These are phyloP conservation scores for Isaurus tuberculatus DNA, from an alignment of 92 coral and sea anemone genomes.

Conservation along the genomic window DNA sequence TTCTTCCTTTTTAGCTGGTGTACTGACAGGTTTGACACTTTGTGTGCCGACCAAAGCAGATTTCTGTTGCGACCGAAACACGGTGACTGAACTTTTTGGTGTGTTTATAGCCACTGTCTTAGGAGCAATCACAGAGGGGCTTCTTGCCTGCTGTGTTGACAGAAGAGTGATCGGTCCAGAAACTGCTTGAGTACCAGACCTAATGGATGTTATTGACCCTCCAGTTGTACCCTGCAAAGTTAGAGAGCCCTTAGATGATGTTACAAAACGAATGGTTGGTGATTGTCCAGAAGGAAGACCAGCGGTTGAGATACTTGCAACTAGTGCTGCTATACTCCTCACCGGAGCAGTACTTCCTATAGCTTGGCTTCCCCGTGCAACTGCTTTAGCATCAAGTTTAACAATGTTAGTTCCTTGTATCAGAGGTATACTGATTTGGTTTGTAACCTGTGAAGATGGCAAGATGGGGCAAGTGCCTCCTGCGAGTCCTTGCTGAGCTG, in stretches of 20 bases:
- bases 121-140: constrained; percentile 57
- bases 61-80: constrained; percentile 66
- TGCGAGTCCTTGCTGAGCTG: constrained; percentile 32
- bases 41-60: constrained; percentile 18
- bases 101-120: constrained; percentile 78
- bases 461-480: constrained; percentile 57
- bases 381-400: constrained; percentile 53
- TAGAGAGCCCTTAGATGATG: constrained; percentile 76
- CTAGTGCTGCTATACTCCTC: constrained; percentile 84
- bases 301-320: constrained; percentile 80
- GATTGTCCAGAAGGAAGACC: constrained; percentile 74
- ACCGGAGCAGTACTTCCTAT: constrained; percentile 69
- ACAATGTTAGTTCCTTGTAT: constrained; percentile 69
- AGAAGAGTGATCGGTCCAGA: constrained; percentile 53
- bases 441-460: constrained; percentile 56
- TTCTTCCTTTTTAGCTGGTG: constrained; percentile 63
- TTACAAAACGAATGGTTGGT: constrained; percentile 79
- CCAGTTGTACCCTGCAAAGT: constrained; percentile 76
- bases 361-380: constrained; percentile 41
- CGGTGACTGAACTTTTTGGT: constrained; percentile 60
- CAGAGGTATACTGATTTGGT: constrained; percentile 48
- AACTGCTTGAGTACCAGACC: constrained; percentile 51
- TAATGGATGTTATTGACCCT: constrained; percentile 34
- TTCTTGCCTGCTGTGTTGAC: constrained; percentile 48
- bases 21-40: constrained; percentile 31